Conservation (phyloP, 2,113 vertebrate genomes). For the Orycteropus afer region DNA sequence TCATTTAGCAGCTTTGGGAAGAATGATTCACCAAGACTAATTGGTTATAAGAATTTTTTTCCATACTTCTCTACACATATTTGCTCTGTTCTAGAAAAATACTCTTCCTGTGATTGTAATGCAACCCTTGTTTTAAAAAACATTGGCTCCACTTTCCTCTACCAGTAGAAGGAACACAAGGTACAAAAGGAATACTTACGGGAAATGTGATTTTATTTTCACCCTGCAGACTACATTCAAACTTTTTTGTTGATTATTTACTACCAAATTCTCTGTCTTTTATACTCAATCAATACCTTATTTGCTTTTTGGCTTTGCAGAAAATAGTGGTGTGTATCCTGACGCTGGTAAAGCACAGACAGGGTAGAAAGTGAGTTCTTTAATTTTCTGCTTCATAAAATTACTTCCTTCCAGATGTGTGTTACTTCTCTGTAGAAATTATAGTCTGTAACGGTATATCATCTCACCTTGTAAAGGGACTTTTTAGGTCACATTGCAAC, state of each 20-base stretch:
- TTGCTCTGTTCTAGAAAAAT: background rate
- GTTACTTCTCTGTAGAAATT: constrained; percentile 21
- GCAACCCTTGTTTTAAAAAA: background rate
- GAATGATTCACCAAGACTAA: background rate
- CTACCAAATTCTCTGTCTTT: constrained; percentile 23
- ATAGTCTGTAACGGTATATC: background rate
- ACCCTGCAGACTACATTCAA: background rate
- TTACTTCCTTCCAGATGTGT: constrained; percentile 32
- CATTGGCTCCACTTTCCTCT: background rate
- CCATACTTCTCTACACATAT: background rate
- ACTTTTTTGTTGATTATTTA: constrained; percentile 52
- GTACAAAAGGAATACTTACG: background rate
- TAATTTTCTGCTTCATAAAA: constrained; percentile 72
- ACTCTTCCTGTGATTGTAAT: background rate
- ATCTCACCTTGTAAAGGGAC: background rate
- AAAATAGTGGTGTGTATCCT: background rate
- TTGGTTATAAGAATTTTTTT: background rate
- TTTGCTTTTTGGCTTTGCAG: constrained; percentile 50
- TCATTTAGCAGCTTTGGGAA: background rate
- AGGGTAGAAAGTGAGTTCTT: background rate
- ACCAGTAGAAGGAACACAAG: background rate
- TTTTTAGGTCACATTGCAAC: background rate
- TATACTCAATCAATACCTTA: constrained; percentile 28
- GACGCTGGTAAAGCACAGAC: background rate
- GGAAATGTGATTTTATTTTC: background rate